Evolutionary conservation across 2,888 invertebrate species (phyloP), one percentile per base, ranked within the genome.

Genomic region (Mechanitis messenoides): DNA sequence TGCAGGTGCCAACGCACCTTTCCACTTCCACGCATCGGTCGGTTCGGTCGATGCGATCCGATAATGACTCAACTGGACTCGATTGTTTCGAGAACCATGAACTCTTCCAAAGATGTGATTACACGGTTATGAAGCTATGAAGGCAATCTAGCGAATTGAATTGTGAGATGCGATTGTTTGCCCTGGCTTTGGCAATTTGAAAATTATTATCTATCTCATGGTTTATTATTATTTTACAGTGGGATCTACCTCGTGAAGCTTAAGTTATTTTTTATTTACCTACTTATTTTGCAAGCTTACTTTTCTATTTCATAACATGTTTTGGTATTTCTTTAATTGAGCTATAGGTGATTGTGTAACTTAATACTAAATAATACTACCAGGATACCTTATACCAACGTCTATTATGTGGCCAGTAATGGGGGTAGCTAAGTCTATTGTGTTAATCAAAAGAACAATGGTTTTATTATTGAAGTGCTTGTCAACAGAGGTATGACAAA

Each of bases 1-100:
- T 72, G 84, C 85, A 87, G 87, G 87, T 87, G 87, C 84, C 84
- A 83, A 85, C 84, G 85, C 82, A 83, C 87, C 85, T 84, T 73
- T 83, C 83, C 82, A 83, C 82, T 81, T 80, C 60, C 58, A 61
- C 59, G 55, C 59, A 61, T 60, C 64, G 62, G 58, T 60, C 60
- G 20, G 61, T 60, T 56, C 55, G 42, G 9, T 9, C 50, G 66
- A 68, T 66, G 55, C 58, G 61, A 64, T 61, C 53, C 61, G 67
- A 68, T 68, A 67, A 57, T 65, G 59, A 57, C 53, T 60, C 58
- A 45, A 35, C 53, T 59, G 59, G 47, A 53, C 55, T 53, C 64
- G 59, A 64, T 65, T 65, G 62, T 65, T 54, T 62, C 58, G 59
- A 50, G 61, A 60, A 60, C 54, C 55, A 58, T 54, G 58, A 58